Base-by-base conservation (phyloP, 2,113 vertebrate species). In the Phylloscopus trochiloides region DNA sequence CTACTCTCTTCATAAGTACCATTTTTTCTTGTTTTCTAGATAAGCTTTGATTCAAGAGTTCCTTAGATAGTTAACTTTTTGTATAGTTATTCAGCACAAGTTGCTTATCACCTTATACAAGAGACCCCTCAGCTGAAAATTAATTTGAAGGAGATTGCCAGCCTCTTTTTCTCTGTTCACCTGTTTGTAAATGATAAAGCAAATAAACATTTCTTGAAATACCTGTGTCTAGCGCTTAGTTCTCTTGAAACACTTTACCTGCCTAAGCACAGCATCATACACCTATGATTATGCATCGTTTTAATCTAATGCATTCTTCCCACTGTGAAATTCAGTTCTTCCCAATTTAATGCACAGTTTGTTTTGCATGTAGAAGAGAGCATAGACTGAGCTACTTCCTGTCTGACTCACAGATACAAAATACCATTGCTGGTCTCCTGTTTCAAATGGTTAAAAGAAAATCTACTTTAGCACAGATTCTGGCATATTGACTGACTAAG, bases 121-220 rank as follows among this genome's bases (percentile, higher is more conserved):
- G 92, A 88, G 76, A 97, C 88, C 76, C 63, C 86, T 97, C 94
- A 73, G 76, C 75, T 96, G 95, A 97, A 98, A 98, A 98, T 97
- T 97, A 98, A 98, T 98, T 98, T 98, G 74, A 96, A 81, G 68
- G 70, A 97, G 81, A 96, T 86, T 92, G 84, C 34, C 91, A 96
- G 86, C 65, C 89, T 96, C 75, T 97, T 95, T 96, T 96, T 82
- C 84, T 63, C 79, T 88, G 82, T 93, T 98, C 95, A 97, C 88
- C 97, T 98, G 97, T 97, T 97, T 97, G 93, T 96, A 97, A 98
- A 98, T 93, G 96, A 97, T 97, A 98, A 98, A 96, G 76, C 17
- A 97, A 97, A 96, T 96, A 97, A 97, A 96, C 87, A 97, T 89
- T 86, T 76, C 74, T 96, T 97, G 94, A 97, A 98, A 97, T 97